Evolutionary conservation across 2,797 vertebrate species (phyloP), one percentile per base, ranked within the genome.

Genomic region (Myiothlypis chrysogaster): DNA sequence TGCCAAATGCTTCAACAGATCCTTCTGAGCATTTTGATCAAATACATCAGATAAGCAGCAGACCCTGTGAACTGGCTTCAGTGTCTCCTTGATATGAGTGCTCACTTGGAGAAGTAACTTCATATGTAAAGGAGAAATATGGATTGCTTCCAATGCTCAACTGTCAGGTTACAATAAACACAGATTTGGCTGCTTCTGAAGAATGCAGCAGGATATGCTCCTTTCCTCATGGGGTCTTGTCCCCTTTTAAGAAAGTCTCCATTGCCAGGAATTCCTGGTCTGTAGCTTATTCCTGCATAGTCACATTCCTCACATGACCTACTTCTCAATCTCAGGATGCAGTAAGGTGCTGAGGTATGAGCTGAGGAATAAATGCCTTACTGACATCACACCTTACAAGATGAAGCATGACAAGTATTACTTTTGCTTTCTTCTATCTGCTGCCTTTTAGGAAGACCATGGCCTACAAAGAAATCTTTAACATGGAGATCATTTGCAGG

Each of bases 41-140:
- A 55, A 57, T 15, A 32, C 2, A 32, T 41, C 19, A 56, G 23
- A 6, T 11, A 16, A 0, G 2, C 3, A 24, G 12, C 43, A 73
- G 20, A 47, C 15, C 7, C 16, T 12, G 15, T 30, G 30, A n/a
- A 39, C 27, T 49, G 73, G 23, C 57, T 55, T 73, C 59, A 44
- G 43, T 15, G 16, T 22, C n/a, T 50, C 39, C 59, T 69, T 35
- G 7, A 37, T 2, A 39, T 0, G 4, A 46, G 10, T 30, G 23
- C 43, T 57, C 47, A 44, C 25, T 34, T 0, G 0, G 14, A 78
- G 46, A 80, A 37, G 10, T 39, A 24, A 69, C 41, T 43, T 50
- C 5, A 0, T 6, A 50, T 1, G 8, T 14, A 19, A 68, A 76
- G 60, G 20, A 52, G 43, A 69, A 86, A 76, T 12, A 63, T 0